Percentiles rank a stretch among this genome's conserved stretches.
Conservation (phyloP, 2,797 vertebrate genomes). For the Diglossa cyanea region DNA sequence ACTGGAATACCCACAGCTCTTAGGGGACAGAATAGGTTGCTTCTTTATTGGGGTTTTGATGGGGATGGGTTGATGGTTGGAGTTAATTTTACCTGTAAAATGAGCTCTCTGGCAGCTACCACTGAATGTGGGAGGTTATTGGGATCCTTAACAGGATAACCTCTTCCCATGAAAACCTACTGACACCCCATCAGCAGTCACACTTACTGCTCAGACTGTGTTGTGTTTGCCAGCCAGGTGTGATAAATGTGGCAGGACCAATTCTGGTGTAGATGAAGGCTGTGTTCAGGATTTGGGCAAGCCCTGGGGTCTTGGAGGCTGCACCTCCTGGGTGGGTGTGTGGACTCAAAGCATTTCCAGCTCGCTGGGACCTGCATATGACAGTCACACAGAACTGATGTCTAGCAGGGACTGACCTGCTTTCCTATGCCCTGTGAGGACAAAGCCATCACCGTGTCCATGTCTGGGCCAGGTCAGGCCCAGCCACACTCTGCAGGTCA, state of each 20-base stretch:
- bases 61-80: not conserved
- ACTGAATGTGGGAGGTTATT: not conserved
- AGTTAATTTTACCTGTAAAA: not conserved
- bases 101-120: not conserved
- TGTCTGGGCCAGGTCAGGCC: not conserved
- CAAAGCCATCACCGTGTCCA: not conserved
- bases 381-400: not conserved
- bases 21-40: not conserved
- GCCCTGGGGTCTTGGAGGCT: not conserved
- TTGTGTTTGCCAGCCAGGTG: not conserved
- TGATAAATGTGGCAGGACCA: not conserved
- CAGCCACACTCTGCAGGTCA: not conserved
- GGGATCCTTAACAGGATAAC: not conserved
- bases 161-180: not conserved
- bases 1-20: not conserved
- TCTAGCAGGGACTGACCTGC: not conserved
- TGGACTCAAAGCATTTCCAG: rapidly evolving
- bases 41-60: not conserved
- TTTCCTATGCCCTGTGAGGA: not conserved
- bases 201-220: not conserved
- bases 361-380: not conserved
- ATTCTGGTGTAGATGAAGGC: not conserved
- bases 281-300: not conserved
- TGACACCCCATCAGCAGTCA: not conserved
- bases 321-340: rapidly evolving